Evolutionary conservation across 2,888 invertebrate genomes (phyloP).

Genomic region (Thyatira batis): DNA sequence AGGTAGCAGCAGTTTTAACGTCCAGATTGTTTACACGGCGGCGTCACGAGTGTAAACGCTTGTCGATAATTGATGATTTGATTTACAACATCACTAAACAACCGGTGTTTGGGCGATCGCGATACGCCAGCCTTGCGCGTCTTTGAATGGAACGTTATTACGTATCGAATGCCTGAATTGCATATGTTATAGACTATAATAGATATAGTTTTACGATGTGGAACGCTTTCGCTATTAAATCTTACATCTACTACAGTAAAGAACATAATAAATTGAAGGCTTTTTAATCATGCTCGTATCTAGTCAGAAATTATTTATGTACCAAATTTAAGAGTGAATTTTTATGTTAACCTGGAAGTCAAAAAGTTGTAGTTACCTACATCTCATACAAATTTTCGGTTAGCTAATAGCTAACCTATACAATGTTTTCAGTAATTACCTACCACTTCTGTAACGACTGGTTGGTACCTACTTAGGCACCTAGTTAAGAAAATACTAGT

Average conservation of each 20-base stretch:
- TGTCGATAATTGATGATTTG: conserved; percentile 82
- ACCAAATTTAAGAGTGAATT: no score
- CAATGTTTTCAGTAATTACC: conserved; percentile 41
- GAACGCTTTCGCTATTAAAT: no score
- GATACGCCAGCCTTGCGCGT: conserved; percentile 55
- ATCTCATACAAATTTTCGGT: no score
- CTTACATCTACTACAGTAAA: no score
- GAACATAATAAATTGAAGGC: no score
- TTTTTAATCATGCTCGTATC: no score
- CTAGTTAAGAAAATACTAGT: no score
- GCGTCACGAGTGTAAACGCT: conserved; percentile 80
- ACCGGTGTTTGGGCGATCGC: conserved; percentile 76
- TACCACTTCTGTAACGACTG: conserved; percentile 38
- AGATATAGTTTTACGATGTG: conserved; percentile 18
- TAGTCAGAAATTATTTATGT: no score
- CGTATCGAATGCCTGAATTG: conserved; percentile 44
- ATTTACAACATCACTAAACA: conserved; percentile 81
- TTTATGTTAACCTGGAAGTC: no score
- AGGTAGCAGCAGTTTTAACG: conserved; percentile 77
- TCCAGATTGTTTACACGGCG: conserved; percentile 79
- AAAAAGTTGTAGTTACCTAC: no score
- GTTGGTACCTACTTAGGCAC: no score
- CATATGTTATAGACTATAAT: conserved; percentile 26
- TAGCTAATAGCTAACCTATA: no score
- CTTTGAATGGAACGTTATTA: conserved; percentile 66